These are phyloP conservation scores for Peromyscus polionotus DNA, from an alignment of 2,113 vertebrate species.

Conservation along the genomic window DNA sequence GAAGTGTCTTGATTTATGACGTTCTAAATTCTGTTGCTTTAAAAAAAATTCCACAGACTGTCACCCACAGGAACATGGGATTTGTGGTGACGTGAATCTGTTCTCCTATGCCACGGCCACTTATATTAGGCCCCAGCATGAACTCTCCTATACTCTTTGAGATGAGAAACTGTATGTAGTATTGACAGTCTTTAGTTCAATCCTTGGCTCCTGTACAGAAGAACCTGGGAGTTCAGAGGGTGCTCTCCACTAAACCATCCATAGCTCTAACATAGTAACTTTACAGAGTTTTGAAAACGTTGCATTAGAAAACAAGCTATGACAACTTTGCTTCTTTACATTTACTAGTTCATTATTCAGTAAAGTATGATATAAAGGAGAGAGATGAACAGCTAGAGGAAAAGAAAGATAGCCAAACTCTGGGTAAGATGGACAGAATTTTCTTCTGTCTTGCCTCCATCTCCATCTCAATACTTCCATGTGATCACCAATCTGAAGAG, in stretches of 20 bases:
- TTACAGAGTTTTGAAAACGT: neutral
- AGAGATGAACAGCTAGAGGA: neutral
- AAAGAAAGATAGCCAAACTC: too few species aligned
- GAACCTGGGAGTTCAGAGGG: neutral
- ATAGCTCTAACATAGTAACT: neutral
- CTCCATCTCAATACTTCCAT: too few species aligned
- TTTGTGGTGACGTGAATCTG: neutral
- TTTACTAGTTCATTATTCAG: neutral
- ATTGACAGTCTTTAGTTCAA: neutral
- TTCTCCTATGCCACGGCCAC: neutral
- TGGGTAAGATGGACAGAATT: neutral
- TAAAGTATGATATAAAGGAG: neutral
- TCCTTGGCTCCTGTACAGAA: neutral
- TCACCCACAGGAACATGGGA: neutral
- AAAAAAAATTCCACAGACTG: neutral
- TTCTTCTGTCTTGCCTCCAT: accelerated
- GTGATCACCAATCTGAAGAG: neutral
- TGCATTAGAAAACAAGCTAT: neutral
- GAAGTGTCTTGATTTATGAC: neutral
- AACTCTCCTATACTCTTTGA: neutral
- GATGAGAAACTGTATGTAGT: neutral
- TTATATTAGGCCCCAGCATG: neutral
- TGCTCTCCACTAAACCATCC: too few species aligned
- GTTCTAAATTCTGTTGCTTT: neutral
- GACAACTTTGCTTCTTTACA: neutral